Evolutionary conservation across 2,113 vertebrate species (phyloP).

Genomic region (Pandion haliaetus): DNA sequence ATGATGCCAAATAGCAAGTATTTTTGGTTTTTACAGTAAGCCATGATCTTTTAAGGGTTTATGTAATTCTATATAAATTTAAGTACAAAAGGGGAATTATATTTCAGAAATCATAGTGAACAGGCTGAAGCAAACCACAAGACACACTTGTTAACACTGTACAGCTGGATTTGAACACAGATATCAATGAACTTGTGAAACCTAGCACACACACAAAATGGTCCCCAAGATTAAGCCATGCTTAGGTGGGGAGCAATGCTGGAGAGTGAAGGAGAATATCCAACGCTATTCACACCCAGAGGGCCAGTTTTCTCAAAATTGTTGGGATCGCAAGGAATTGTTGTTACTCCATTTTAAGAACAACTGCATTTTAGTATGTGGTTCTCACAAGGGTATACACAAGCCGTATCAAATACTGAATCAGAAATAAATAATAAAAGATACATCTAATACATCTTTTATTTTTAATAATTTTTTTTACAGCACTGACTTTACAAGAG

Average conservation of each 20-base stretch:
- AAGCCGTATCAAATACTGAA: slow-evolving; percentile 30
- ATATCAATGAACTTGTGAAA: not conserved
- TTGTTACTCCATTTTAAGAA: slow-evolving; percentile 14
- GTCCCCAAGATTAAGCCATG: slow-evolving; percentile 20
- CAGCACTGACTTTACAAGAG: slow-evolving; percentile 63
- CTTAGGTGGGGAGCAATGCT: not conserved
- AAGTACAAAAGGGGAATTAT: slow-evolving; percentile 4
- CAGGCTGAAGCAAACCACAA: not conserved
- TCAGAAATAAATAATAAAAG: slow-evolving; percentile 69
- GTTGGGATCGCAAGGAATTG: not conserved
- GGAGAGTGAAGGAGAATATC: not conserved
- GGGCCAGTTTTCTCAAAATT: not conserved
- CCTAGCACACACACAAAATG: not conserved
- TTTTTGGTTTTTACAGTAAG: slow-evolving; percentile 46
- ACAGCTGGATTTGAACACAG: not conserved
- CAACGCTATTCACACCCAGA: not conserved
- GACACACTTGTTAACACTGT: slow-evolving; percentile 1
- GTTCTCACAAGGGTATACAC: slow-evolving; percentile 21
- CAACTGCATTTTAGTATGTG: not conserved
- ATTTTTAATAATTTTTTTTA: slow-evolving; percentile 46
- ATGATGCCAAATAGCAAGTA: not conserved
- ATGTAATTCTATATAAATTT: not conserved
- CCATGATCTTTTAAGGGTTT: not conserved
- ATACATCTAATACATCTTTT: slow-evolving; percentile 62
- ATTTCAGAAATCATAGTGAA: slow-evolving; percentile 13